phyloP scores from a whole-genome alignment of 2,888 invertebrate genomes.

The Xanthia icteritia region DNA sequence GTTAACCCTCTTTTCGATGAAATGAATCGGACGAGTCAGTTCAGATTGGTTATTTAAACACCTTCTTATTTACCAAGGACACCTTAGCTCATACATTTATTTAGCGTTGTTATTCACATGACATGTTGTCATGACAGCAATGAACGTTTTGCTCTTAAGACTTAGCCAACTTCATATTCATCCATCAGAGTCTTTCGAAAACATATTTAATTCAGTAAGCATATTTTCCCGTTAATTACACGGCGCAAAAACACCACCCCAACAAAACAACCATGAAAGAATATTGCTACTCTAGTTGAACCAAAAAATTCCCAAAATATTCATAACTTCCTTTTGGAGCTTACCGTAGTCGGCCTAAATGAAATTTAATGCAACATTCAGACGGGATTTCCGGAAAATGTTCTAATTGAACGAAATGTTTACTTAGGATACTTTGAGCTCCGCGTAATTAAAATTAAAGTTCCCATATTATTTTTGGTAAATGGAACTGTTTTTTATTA shows the following conservation, averaged over 20 bases:
- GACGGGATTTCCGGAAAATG: constrained; percentile 53
- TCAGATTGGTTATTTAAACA: neutral
- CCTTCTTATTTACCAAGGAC: neutral
- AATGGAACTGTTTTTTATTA: constrained; percentile 22
- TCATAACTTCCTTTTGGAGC: constrained; percentile 47
- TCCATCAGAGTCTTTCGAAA: neutral
- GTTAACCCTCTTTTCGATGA: neutral
- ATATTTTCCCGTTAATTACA: constrained; percentile 3
- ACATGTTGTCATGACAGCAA: neutral
- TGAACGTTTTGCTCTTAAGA: neutral
- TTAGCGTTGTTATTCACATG: neutral
- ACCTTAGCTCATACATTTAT: neutral
- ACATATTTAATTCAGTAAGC: neutral
- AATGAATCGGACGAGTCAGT: neutral
- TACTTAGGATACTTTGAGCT: constrained; percentile 60
- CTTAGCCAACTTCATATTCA: neutral
- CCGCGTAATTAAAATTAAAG: constrained; percentile 51
- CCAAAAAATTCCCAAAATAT: constrained; percentile 30
- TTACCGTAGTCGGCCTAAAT: constrained; percentile 51
- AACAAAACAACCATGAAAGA: constrained; percentile 18
- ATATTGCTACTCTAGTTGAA: constrained; percentile 23
- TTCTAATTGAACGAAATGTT: constrained; percentile 68
- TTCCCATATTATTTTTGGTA: constrained; percentile 39
- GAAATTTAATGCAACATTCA: constrained; percentile 60
- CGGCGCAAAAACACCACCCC: neutral